Conservation (phyloP, 2,113 vertebrate genomes). For the Sinocyclocheilus rhinocerous region DNA sequence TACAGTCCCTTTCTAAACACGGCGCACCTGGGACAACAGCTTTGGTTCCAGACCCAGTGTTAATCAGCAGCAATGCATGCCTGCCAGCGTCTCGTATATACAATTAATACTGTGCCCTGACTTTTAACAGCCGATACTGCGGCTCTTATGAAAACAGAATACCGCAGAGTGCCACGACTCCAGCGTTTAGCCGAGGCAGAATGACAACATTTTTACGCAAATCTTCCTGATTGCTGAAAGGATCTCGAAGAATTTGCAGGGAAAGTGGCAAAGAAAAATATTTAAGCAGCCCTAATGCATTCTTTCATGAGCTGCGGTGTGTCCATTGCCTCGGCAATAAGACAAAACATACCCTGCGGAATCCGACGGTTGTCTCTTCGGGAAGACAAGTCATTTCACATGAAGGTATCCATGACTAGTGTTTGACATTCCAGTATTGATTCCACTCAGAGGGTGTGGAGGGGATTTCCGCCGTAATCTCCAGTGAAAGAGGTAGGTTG, state of each 20-base stretch:
- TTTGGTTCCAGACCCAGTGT: slow-evolving; percentile 69
- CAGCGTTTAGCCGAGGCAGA: slow-evolving; percentile 60
- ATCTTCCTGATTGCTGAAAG: slow-evolving; percentile 68
- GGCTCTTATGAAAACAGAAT: slow-evolving; percentile 70
- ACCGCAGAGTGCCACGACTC: slow-evolving; percentile 61
- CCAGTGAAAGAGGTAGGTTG: slow-evolving; percentile 31
- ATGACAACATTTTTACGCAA: slow-evolving; percentile 61
- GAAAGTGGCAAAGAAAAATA: slow-evolving; percentile 62
- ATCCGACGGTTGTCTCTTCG: slow-evolving; percentile 41
- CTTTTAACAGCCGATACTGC: slow-evolving; percentile 55
- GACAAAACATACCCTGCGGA: slow-evolving; percentile 56
- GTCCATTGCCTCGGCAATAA: slow-evolving; percentile 55
- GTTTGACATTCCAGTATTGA: slow-evolving; percentile 48
- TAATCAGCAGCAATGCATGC: slow-evolving; percentile 75
- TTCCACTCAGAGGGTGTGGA: slow-evolving; percentile 35
- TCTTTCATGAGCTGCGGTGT: slow-evolving; percentile 59
- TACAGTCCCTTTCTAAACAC: slow-evolving; percentile 74
- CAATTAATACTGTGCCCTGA: slow-evolving; percentile 70
- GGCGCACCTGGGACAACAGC: slow-evolving; percentile 81
- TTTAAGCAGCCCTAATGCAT: slow-evolving; percentile 58
- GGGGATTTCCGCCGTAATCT: slow-evolving; percentile 44
- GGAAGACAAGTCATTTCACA: slow-evolving; percentile 33
- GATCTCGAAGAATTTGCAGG: slow-evolving; percentile 63
- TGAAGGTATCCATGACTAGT: slow-evolving; percentile 35
- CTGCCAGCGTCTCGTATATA: slow-evolving; percentile 73